phyloP scores from a whole-genome alignment of 2,113 vertebrate genomes.

The Cisticola juncidis region DNA sequence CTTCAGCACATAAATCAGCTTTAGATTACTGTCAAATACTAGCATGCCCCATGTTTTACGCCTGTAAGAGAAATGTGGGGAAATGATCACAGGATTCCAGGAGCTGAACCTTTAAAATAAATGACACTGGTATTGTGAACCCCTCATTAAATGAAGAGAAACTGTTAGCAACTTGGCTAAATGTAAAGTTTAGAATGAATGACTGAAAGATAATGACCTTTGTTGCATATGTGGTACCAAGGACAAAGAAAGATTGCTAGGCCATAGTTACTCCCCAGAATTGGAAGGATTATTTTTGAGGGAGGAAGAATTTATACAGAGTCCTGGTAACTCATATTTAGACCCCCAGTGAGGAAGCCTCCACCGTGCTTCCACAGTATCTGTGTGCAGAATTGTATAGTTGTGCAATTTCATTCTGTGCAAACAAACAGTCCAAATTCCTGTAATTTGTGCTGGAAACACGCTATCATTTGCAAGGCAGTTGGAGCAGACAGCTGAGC shows the following conservation, averaged over 20 bases:
- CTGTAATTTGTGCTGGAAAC: background rate
- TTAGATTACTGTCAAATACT: background rate
- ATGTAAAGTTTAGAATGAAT: background rate
- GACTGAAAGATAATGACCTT: background rate
- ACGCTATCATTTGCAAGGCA: background rate
- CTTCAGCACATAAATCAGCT: background rate
- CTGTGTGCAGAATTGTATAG: background rate
- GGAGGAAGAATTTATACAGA: background rate
- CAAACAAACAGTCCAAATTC: background rate
- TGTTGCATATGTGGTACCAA: background rate
- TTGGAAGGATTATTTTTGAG: background rate
- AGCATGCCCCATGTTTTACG: background rate
- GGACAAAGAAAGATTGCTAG: background rate
- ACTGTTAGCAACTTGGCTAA: background rate
- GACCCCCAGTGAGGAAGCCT: background rate
- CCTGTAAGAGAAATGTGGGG: background rate
- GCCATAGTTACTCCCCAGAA: background rate
- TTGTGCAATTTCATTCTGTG: background rate
- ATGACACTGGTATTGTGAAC: background rate
- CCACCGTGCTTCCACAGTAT: background rate
- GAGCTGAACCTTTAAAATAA: background rate
- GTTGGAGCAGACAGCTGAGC: constrained; percentile 9
- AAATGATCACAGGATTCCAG: background rate
- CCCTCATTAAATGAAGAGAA: background rate
- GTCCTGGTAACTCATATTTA: background rate